A percentile compares a stretch with the other conserved stretches of the same genome.
Conservation (phyloP, 2,888 invertebrate genomes). For the Apodemia duryi region DNA sequence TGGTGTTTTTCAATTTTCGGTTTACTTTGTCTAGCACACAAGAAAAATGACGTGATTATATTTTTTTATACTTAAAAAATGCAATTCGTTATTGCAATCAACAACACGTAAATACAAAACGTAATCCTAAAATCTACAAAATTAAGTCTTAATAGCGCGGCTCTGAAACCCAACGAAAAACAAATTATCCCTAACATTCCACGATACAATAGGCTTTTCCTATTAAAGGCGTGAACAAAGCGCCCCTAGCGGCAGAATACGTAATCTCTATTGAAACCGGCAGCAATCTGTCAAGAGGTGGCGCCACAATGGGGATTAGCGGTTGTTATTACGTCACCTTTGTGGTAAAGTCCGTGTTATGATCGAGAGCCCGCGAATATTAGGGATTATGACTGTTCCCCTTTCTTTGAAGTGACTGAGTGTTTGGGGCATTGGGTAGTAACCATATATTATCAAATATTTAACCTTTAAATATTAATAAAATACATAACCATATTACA, state of each 20-base stretch:
- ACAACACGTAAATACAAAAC: background rate
- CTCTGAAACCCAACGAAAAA: constrained; percentile 51
- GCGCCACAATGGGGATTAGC: constrained; percentile 76
- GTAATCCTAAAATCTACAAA: constrained; percentile 15
- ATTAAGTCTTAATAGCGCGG: constrained; percentile 21
- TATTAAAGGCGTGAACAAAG: constrained; percentile 64
- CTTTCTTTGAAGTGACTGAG: constrained; percentile 13
- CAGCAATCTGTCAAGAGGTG: constrained; percentile 76
- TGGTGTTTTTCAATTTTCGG: too few relatives aligned
- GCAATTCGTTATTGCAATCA: too few relatives aligned
- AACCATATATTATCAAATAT: constrained; percentile 6
- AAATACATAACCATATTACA: too few relatives aligned
- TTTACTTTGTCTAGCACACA: too few relatives aligned
- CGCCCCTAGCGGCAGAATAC: constrained; percentile 49
- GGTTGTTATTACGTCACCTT: constrained; percentile 73
- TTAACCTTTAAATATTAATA: background rate
- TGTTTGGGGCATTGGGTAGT: background rate
- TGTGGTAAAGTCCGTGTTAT: constrained; percentile 61
- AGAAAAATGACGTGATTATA: too few relatives aligned
- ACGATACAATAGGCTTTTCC: constrained; percentile 55
- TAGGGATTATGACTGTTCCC: constrained; percentile 63
- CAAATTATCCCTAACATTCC: constrained; percentile 53
- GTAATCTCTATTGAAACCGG: constrained; percentile 67
- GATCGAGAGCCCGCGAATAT: constrained; percentile 71
- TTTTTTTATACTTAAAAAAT: too few relatives aligned